phyloP scores from a whole-genome alignment of 1,140 invertebrate genomes.

The Sogatella furcifera region DNA sequence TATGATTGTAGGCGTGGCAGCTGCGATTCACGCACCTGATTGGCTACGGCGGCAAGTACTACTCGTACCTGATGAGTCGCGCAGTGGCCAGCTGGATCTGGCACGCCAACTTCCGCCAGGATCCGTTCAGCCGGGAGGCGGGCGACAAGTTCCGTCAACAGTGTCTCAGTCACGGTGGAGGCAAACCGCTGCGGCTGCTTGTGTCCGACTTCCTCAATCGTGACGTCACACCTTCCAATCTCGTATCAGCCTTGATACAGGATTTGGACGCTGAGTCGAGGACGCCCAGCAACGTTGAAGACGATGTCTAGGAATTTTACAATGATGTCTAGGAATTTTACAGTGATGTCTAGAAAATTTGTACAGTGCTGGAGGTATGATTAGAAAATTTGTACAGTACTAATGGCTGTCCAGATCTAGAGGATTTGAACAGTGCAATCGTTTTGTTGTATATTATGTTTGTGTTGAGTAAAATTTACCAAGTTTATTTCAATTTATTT shows the following conservation, averaged over 20 bases:
- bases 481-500: no score
- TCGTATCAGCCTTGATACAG: conserved; percentile 38
- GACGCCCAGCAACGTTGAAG: no score
- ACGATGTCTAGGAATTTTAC: no score
- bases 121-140: conserved; percentile 65
- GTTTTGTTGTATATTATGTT: no score
- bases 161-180: conserved; percentile 81
- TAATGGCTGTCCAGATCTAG: no score
- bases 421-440: no score
- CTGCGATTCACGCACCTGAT: conserved; percentile 92
- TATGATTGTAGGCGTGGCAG: conserved; percentile 71
- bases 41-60: conserved; percentile 97
- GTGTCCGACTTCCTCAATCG: conserved; percentile 61
- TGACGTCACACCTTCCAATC: conserved; percentile 46
- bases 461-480: no score
- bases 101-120: conserved; percentile 72
- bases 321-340: no score
- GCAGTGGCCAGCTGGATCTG: conserved; percentile 90
- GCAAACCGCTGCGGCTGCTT: conserved; percentile 59
- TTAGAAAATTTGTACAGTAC: no score
- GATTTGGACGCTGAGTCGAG: conserved; percentile 32
- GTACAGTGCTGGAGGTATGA: no score
- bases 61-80: conserved; percentile 90
- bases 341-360: no score
- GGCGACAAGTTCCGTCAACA: conserved; percentile 68